Evolutionary conservation across 2,888 invertebrate genomes (phyloP), one percentile per base, ranked within the genome.

Genomic region (Hemicrepidius hirtus): DNA sequence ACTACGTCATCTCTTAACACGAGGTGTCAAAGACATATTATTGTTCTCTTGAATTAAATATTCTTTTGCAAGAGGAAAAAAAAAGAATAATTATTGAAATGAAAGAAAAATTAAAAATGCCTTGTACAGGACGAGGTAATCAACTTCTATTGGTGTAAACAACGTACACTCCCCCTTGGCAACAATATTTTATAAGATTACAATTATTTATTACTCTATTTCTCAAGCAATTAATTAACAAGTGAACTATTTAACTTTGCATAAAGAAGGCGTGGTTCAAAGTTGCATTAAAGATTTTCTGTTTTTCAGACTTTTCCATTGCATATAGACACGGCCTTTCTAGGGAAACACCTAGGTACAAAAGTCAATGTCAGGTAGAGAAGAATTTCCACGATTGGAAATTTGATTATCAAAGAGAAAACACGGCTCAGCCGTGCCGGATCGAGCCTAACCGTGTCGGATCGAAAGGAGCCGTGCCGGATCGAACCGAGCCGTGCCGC

Each of bases 141-240:
- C 57, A 57, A 57, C 57, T 57, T 35, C 32, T 13, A 4, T n/a
- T 57, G 16, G 10, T 2, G 57, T 57, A 57, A 57, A 40, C 37
- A 40, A 35, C 57, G 10, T 20, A 4, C 50, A 21, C 57, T 21
- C 57, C 57, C 37, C 37, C 57, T 2, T 57, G 20, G 57, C 37
- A 57, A 57, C 57, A 57, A 18, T 10, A 6, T 7, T 16, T 7
- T 16, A 16, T 1, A 4, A 53, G 28, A 53, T 53, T 13, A n/a
- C 37, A 12, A 20, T 37, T 57, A 21, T 57, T n/a, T n/a, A 57
- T 57, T 20, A 12, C 13, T 20, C 13, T 20, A 37, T 57, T 57
- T 37, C 57, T n/a, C 18, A 57, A 57, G 37, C 5, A 18, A 57
- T 37, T 57, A 37, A 57, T 37, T 57, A 37, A 57, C n/a, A n/a